Conservation (phyloP, 2,113 vertebrate genomes). For the Procavia capensis region DNA sequence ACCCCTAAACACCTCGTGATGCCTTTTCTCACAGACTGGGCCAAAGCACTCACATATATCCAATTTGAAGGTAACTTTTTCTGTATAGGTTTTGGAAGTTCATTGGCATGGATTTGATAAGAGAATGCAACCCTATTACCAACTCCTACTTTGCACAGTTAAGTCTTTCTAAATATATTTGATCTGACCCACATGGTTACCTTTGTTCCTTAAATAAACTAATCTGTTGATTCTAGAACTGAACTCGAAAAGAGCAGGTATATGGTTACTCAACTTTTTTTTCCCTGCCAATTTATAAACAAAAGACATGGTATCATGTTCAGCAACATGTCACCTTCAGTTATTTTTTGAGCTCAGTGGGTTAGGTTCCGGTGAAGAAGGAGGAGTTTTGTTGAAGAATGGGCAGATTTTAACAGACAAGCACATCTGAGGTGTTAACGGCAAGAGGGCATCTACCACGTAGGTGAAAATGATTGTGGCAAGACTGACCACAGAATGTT, state of each 20-base stretch:
- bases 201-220: conserved; percentile 47
- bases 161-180: not conserved
- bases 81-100: not conserved
- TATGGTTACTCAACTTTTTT: conserved; percentile 35
- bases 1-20: no score
- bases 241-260: conserved; percentile 44
- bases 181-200: not conserved
- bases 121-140: not conserved
- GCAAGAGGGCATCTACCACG: not conserved
- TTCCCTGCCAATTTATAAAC: conserved; percentile 32
- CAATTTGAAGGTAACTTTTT: not conserved
- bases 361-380: not conserved
- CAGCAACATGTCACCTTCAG: not conserved
- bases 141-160: no score
- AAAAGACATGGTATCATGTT: conserved; percentile 62
- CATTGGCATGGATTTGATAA: no score
- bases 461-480: not conserved
- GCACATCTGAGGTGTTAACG: not conserved
- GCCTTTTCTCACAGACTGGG: not conserved
- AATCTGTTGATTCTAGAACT: conserved; percentile 61
- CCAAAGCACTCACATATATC: not conserved
- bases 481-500: not conserved
- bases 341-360: conserved; percentile 29
- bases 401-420: not conserved
- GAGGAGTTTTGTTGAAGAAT: conserved; percentile 16